Conservation (phyloP, 2,888 invertebrate genomes). For the Cosmopolites sordidus region DNA sequence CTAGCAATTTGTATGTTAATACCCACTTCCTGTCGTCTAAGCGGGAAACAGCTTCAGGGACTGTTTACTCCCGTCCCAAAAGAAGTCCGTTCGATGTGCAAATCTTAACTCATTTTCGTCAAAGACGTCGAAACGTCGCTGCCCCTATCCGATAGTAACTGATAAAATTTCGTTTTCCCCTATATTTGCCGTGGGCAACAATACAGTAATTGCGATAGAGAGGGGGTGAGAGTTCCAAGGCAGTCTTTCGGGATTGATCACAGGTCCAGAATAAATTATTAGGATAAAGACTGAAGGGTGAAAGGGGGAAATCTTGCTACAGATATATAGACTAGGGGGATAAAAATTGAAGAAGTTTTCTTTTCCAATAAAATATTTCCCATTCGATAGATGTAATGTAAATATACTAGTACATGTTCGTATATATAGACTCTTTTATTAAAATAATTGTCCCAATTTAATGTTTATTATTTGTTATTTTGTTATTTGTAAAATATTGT, state of each 20-base stretch:
- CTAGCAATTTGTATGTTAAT: constrained; percentile 3
- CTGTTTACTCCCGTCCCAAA: neutral
- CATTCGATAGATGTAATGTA: too few species aligned
- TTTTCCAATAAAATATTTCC: too few species aligned
- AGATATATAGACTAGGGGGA: too few species aligned
- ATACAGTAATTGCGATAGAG: constrained; percentile 34
- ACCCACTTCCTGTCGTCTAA: neutral
- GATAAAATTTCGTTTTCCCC: constrained; percentile 21
- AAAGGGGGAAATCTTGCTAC: too few species aligned
- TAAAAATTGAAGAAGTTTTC: too few species aligned
- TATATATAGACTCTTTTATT: too few species aligned
- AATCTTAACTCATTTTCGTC: constrained; percentile 24
- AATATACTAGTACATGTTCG: too few species aligned
- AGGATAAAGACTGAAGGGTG: constrained; percentile 10
- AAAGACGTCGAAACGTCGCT: neutral
- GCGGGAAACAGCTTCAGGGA: too few species aligned
- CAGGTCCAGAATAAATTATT: constrained; percentile 32
- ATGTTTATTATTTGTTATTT: too few species aligned
- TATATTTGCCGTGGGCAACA: constrained; percentile 31
- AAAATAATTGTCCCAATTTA: too few species aligned
- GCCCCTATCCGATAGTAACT: constrained; percentile 16
- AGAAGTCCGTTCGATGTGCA: constrained; percentile 19
- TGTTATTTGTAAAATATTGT: too few species aligned
- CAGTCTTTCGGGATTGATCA: constrained; percentile 27
- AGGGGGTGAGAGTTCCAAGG: constrained; percentile 7